phyloP scores from a whole-genome alignment of 2,113 vertebrate species.

The Atlantisia rogersi region DNA sequence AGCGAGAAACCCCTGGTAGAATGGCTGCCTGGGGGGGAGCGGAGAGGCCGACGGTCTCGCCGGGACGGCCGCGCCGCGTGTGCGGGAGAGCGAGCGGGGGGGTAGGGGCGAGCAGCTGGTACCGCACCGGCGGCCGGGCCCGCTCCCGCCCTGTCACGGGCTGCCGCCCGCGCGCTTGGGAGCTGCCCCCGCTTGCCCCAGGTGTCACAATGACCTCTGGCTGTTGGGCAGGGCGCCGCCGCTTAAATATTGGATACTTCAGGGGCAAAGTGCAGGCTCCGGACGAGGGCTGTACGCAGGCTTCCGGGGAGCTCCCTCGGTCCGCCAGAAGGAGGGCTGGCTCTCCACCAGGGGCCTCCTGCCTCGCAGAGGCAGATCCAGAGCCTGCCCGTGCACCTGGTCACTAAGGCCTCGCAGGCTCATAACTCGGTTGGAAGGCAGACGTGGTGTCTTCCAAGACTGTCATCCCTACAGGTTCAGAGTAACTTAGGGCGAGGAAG shows the following conservation, averaged over 20 bases:
- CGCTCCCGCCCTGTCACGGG: background rate
- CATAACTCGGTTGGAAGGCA: background rate
- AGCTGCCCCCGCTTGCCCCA: rapidly evolving
- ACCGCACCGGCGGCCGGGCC: too few species aligned
- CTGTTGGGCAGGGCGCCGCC: too few species aligned
- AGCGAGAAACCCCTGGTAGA: background rate
- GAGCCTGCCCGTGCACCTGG: rapidly evolving
- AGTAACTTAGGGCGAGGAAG: background rate
- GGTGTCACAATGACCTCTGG: rapidly evolving
- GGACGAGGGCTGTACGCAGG: rapidly evolving
- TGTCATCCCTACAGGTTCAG: rapidly evolving
- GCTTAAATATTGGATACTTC: background rate
- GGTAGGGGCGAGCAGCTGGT: background rate
- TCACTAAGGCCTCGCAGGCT: rapidly evolving
- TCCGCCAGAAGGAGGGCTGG: background rate
- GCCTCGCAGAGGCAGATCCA: too few species aligned
- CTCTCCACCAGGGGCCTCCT: rapidly evolving
- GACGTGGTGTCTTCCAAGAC: rapidly evolving
- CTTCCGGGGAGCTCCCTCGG: rapidly evolving
- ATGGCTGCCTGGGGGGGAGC: background rate
- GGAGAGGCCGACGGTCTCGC: too few species aligned
- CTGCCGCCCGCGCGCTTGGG: background rate
- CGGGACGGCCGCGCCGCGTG: background rate
- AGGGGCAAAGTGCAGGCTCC: rapidly evolving
- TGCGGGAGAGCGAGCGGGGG: background rate